Conservation (phyloP, 1,140 invertebrate species). For the Anastatus disparis region DNA sequence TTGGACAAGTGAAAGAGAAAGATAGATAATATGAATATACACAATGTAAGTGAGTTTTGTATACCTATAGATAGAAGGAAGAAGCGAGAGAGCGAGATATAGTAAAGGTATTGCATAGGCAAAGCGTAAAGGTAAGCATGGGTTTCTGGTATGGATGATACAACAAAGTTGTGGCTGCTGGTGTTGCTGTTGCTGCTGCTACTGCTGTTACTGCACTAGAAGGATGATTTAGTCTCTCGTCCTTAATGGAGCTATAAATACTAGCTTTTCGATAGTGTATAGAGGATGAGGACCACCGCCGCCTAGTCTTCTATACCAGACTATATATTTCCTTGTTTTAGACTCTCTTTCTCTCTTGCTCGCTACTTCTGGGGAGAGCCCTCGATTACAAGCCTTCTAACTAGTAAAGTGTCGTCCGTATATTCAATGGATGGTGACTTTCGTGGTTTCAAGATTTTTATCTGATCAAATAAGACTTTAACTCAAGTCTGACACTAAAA, state of each 20-base stretch:
- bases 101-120: conserved; percentile 56
- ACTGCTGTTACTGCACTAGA: too few species aligned
- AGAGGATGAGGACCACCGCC: conserved; percentile 53
- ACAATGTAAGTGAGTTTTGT: too few species aligned
- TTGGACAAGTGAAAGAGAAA: not conserved
- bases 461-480: too few species aligned
- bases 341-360: not conserved
- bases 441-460: too few species aligned
- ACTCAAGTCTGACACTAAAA: too few species aligned
- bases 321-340: conserved; percentile 24
- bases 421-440: too few species aligned
- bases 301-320: not conserved
- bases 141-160: conserved; percentile 53
- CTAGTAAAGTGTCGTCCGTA: too few species aligned
- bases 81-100: conserved; percentile 18
- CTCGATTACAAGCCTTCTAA: conserved; percentile 16
- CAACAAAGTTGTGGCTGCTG: conserved; percentile 66
- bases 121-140: not conserved
- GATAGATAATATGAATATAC: too few species aligned
- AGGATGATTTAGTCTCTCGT: conserved; percentile 65
- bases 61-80: not conserved
- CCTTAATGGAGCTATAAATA: conserved; percentile 69
- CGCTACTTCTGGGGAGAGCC: too few species aligned
- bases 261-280: conserved; percentile 66
- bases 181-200: too few species aligned